Percentiles rank a stretch among this genome's conserved stretches.
Conservation (phyloP, 2,888 invertebrate genomes). For the Buathra laborator region DNA sequence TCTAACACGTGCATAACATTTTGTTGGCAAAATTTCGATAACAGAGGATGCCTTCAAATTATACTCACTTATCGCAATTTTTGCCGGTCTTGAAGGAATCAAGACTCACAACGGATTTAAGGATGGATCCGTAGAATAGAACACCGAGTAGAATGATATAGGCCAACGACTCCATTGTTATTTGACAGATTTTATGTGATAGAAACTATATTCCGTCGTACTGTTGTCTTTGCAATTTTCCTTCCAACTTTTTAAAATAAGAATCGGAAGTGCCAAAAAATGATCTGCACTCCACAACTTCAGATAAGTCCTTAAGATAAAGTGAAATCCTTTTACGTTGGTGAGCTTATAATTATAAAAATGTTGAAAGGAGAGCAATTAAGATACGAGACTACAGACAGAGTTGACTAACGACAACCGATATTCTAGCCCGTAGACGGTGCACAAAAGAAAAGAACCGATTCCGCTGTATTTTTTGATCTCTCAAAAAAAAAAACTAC, state of each 20-base stretch:
- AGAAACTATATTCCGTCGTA: not conserved
- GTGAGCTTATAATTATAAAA: slow-evolving; percentile 26
- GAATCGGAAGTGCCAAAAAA: no score
- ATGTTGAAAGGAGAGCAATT: slow-evolving; percentile 1
- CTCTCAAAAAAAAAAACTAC: slow-evolving; percentile 8
- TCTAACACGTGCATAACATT: not conserved
- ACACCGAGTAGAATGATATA: not conserved
- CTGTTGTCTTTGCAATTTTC: no score
- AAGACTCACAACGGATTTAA: not conserved
- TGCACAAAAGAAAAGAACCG: slow-evolving; percentile 34
- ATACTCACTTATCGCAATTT: not conserved
- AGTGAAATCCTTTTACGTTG: not conserved
- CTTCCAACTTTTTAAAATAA: no score
- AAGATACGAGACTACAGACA: not conserved
- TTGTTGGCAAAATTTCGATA: not conserved
- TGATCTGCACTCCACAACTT: no score
- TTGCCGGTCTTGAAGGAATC: not conserved
- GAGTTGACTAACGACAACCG: not conserved
- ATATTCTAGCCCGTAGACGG: slow-evolving; percentile 7
- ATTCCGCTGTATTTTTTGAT: slow-evolving; percentile 42
- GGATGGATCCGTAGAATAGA: not conserved
- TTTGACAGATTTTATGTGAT: not conserved
- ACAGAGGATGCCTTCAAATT: not conserved
- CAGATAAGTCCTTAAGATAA: not conserved
- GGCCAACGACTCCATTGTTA: not conserved